Evolutionary conservation across 2,797 vertebrate species (phyloP).

Genomic region (Molossus molossus): DNA sequence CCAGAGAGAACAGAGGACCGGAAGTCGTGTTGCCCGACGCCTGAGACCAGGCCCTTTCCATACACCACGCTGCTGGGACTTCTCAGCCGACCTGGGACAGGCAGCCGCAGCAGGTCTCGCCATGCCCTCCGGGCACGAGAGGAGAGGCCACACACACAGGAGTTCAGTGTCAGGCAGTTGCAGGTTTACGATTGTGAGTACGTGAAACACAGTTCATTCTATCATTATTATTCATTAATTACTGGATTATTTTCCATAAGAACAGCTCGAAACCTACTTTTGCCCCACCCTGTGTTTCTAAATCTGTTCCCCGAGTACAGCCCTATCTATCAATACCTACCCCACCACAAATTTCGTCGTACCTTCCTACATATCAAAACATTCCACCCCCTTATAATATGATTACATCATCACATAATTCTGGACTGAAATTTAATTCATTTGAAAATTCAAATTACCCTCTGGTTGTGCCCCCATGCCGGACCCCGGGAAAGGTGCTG

Average conservation of each 20-base stretch:
- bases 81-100: neutral
- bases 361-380: neutral
- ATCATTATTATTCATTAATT: neutral
- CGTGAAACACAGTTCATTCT: neutral
- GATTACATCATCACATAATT: neutral
- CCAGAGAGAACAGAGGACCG: neutral
- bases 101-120: neutral
- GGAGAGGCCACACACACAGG: neutral
- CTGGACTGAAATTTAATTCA: neutral
- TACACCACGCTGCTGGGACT: neutral
- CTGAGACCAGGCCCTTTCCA: neutral
- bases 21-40: neutral
- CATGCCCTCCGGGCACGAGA: neutral
- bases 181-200: neutral
- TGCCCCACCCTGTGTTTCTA: neutral
- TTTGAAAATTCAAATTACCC: slow-evolving; percentile 10
- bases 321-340: neutral
- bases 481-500: neutral
- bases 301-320: neutral
- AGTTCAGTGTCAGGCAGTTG: neutral
- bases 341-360: neutral
- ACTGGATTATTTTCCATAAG: neutral
- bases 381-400: neutral
- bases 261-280: neutral
- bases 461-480: neutral